Evolutionary conservation across 1,140 invertebrate genomes (phyloP).

Genomic region (Teleopsis dalmanni): DNA sequence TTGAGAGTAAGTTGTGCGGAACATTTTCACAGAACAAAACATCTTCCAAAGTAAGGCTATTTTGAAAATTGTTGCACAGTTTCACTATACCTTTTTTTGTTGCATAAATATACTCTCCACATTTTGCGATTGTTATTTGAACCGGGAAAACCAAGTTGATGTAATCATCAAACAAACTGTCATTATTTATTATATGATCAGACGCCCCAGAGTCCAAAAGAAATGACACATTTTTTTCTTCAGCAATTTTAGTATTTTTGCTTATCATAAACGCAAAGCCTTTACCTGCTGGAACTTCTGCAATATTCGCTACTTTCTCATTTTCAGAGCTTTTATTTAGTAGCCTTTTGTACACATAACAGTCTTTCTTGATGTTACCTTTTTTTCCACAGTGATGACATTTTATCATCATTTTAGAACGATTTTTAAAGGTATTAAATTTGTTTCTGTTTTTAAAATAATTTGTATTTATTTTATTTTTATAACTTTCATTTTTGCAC

Average conservation of each 20-base stretch:
- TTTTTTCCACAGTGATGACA: constrained; percentile 26
- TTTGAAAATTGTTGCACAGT: constrained; percentile 7
- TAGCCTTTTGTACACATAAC: constrained; percentile 20
- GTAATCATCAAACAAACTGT: constrained; percentile 22
- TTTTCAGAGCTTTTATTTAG: constrained; percentile 11
- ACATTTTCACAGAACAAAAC: constrained; percentile 12
- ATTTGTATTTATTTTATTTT: neutral
- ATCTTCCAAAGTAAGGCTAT: constrained; percentile 9
- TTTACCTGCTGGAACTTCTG: constrained; percentile 1
- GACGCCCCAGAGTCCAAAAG: constrained; percentile 38
- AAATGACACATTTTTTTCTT: constrained; percentile 19
- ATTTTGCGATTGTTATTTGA: constrained; percentile 16
- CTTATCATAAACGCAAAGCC: constrained; percentile 15
- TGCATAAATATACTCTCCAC: constrained; percentile 14
- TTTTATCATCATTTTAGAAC: constrained; percentile 11
- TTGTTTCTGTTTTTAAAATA: constrained; percentile 7
- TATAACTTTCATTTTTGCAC: constrained; percentile 3
- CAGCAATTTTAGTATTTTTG: constrained; percentile 1
- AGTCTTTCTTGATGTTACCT: constrained; percentile 25
- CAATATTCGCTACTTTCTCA: constrained; percentile 10
- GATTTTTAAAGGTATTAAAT: constrained; percentile 4
- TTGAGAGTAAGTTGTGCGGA: constrained; percentile 16
- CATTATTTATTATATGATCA: constrained; percentile 31
- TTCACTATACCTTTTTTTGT: constrained; percentile 10
- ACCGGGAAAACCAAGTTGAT: constrained; percentile 1